Base-by-base conservation (phyloP, 2,888 invertebrate species). In the Exephanes ischioxanthus region DNA sequence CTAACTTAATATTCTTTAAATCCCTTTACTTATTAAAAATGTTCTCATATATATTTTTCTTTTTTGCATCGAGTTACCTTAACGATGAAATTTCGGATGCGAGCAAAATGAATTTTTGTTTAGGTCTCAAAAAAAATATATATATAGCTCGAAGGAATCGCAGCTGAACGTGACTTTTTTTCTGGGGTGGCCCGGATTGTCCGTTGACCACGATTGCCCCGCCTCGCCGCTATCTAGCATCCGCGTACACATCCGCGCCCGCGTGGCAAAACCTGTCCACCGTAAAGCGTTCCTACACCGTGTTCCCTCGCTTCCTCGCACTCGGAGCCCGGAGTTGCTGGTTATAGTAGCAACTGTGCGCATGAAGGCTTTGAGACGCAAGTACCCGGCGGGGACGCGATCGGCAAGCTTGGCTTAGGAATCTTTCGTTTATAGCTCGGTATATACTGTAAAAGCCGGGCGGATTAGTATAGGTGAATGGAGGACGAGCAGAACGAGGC, bases 371-470 rank as follows among this genome's bases (percentile, higher is more conserved):
- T 73, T 63, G 45, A 83, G 61, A 83, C 55, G 81, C 48, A 53
- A 33, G 53, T 79, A 85, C 55, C 83, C 80, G 70, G 76, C 55
- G 79, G 85, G 79, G 63, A 71, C 80, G 26, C 19, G 51, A 53
- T 72, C 75, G 67, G 83, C 79, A 70, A 79, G 58, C 76, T 66
- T 53, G 71, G 79, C 75, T 82, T 45, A 76, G 85, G 85, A 82
- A 85, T 85, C 82, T 85, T 82, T 85, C 85, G 82, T 85, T 85
- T 79, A 82, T 79, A 71, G 75, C 79, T 71, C 79, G 70, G 79
- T 76, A 70, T 72, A 70, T 48, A 14, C 26, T 22, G 26, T 26
- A 26, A 58, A 14, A 58, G 14, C 58, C 9, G 26, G 3, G 22
- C 26, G 58, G 58, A 58, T 58, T 58, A 33, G 63, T 70, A 68